Evolutionary conservation across 2,797 vertebrate species (phyloP).

Genomic region (Chelonia mydas): DNA sequence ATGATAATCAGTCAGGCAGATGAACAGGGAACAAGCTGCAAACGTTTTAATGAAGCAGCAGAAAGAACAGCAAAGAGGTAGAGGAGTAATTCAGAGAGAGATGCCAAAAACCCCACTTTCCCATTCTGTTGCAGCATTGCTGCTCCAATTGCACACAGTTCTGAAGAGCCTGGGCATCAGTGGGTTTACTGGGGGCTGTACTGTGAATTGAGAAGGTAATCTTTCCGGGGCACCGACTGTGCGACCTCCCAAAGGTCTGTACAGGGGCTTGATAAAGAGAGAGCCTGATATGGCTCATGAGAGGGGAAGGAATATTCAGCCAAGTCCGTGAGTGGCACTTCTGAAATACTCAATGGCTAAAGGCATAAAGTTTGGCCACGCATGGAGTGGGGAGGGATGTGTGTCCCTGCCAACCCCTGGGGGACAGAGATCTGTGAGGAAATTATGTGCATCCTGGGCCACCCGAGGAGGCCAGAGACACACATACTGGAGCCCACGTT

Average conservation of each 20-base stretch:
- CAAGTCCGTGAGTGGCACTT: neutral
- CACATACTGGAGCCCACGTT: neutral
- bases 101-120: neutral
- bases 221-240: neutral
- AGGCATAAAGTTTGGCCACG: neutral
- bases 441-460: neutral
- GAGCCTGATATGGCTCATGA: too few species aligned
- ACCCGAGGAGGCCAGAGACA: neutral
- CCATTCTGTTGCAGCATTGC: neutral
- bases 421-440: neutral
- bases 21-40: neutral
- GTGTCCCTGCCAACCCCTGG: neutral
- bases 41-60: neutral
- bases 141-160: neutral
- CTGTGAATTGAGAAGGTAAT: neutral
- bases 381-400: neutral
- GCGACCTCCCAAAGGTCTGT: neutral
- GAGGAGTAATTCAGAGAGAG: neutral
- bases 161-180: neutral
- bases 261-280: neutral
- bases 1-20: neutral
- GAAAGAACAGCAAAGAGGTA: neutral
- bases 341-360: neutral
- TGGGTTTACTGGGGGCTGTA: neutral
- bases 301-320: neutral